Conservation (phyloP, 2,888 invertebrate genomes). For the Drosophila limbata region DNA sequence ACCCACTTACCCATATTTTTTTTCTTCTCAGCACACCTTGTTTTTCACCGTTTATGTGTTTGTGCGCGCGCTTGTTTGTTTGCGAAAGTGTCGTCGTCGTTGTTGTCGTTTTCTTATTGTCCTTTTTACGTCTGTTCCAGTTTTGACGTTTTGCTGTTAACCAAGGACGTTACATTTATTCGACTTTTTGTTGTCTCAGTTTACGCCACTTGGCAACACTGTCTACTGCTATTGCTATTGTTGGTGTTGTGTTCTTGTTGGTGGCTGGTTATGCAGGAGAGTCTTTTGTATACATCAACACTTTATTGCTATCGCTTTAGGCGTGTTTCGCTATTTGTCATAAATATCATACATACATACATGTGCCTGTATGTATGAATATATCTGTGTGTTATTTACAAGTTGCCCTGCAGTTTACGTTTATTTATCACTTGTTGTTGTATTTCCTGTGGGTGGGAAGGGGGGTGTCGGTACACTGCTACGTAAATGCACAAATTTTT, state of each 20-base stretch:
- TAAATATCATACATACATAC: constrained; percentile 18
- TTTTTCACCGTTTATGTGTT: constrained; percentile 28
- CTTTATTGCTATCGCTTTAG: constrained; percentile 52
- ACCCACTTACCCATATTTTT: constrained; percentile 74
- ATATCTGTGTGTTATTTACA: constrained; percentile 32
- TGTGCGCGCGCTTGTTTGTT: constrained; percentile 14
- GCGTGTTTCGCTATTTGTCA: constrained; percentile 53
- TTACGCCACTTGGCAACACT: constrained; percentile 60
- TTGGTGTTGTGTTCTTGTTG: constrained; percentile 23
- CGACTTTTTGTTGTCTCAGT: constrained; percentile 53
- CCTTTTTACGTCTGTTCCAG: constrained; percentile 60
- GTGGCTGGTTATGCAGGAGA: constrained; percentile 3
- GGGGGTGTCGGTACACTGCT: not conserved
- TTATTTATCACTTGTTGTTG: constrained; percentile 59
- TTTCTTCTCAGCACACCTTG: constrained; percentile 59
- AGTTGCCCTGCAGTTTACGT: constrained; percentile 23
- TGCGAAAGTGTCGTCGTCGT: constrained; percentile 7
- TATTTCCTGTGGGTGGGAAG: not conserved
- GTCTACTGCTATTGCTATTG: constrained; percentile 28
- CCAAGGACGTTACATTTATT: constrained; percentile 64
- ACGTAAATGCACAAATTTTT: constrained; percentile 3
- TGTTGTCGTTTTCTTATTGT: constrained; percentile 44
- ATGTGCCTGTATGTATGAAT: not conserved
- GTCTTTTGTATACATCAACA: constrained; percentile 39
- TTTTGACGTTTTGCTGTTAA: constrained; percentile 56